phyloP scores from a whole-genome alignment of 2,888 invertebrate genomes.

The Ernsta delagoae region DNA sequence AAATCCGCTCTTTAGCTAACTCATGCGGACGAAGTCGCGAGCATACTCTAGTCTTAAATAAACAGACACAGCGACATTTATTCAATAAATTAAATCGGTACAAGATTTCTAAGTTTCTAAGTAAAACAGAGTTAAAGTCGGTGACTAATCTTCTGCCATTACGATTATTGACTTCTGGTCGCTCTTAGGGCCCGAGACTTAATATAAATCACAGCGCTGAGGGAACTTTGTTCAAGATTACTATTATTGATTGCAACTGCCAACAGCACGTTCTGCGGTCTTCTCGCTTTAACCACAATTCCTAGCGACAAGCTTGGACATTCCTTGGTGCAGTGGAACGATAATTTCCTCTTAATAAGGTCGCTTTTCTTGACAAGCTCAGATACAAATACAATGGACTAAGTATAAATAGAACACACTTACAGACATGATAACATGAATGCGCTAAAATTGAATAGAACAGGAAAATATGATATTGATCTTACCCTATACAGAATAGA shows the following conservation, averaged over 20 bases:
- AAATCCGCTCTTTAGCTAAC: too few species aligned
- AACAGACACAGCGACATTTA: too few species aligned
- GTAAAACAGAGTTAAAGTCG: background rate
- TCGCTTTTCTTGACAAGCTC: background rate
- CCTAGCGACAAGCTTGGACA: constrained; percentile 55
- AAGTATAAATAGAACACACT: too few species aligned
- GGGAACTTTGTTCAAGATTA: constrained; percentile 36
- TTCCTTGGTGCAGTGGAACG: constrained; percentile 33
- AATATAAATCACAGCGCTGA: constrained; percentile 32
- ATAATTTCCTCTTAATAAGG: constrained; percentile 9
- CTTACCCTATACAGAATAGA: too few species aligned
- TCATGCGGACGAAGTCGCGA: too few species aligned
- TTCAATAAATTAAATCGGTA: too few species aligned
- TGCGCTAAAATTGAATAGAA: too few species aligned
- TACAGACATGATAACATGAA: too few species aligned
- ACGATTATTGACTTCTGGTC: constrained; percentile 27
- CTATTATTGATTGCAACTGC: constrained; percentile 32
- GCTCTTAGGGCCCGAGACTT: constrained; percentile 22
- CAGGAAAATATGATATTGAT: too few species aligned
- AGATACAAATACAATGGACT: too few species aligned
- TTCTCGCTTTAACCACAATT: constrained; percentile 49
- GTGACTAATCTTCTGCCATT: constrained; percentile 17
- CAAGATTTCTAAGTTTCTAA: background rate
- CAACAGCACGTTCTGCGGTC: constrained; percentile 22
- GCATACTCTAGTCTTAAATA: too few species aligned